Base-by-base conservation (phyloP, 2,113 vertebrate species). In the Larimichthys crocea region DNA sequence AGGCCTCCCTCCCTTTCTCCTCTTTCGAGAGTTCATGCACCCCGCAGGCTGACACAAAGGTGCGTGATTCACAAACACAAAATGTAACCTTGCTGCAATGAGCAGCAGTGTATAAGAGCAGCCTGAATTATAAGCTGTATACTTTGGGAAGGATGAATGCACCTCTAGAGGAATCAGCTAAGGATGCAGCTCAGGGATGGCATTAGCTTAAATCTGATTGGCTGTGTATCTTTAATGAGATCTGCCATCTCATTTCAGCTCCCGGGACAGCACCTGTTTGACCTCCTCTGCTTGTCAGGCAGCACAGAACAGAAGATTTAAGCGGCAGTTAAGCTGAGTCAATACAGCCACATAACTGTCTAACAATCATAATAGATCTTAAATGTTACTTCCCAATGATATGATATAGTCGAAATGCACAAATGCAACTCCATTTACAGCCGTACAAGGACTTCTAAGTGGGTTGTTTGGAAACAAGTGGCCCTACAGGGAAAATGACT, bases 191-290 rank as follows among this genome's bases (percentile, higher is more conserved):
- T 78, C 16, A 7, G 48, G 48, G 35, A 61, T n/a, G 56, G 3
- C 46, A 49, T 63, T 17, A 76, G 79, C 77, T 62, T 56, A 61
- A 75, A 89, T 87, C 69, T 82, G 74, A 78, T 86, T 77, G 50
- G 55, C 62, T 68, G 64, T 7, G 42, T 80, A 82, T 78, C 72
- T 80, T 82, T 79, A 84, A 85, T 80, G 80, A 85, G 80, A 78
- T 79, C 77, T 71, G 79, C 72, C 80, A 20, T 83, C 66, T 77
- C 70, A 77, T 87, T 88, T 85, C 74, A 89, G 74, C 71, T 79
- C 22, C 50, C 11, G 63, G 61, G 83, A 74, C 53, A 53, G 12
- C 55, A 66, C 53, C 73, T 31, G 40, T 70, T 70, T 62, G 76
- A 86, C 83, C 79, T 62, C 57, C 59, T 71, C 53, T 81, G 74